These are phyloP conservation scores for Trichosurus vulpecula DNA, from an alignment of 2,797 vertebrate species.

Conservation along the genomic window DNA sequence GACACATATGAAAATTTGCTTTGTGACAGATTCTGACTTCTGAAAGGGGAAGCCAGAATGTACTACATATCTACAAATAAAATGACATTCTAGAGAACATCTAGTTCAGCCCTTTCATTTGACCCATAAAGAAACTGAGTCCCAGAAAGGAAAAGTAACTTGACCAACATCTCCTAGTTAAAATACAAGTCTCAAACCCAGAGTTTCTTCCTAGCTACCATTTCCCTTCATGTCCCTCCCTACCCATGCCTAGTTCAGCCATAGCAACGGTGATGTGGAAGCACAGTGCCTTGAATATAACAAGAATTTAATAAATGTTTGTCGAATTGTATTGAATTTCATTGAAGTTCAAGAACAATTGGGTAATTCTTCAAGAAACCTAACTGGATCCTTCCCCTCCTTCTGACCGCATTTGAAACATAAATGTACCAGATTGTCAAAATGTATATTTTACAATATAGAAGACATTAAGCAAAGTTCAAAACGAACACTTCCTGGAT, in stretches of 20 bases:
- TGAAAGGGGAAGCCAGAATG: accelerated
- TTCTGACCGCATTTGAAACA: background rate
- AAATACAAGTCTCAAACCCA: background rate
- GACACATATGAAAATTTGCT: accelerated
- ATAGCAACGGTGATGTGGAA: background rate
- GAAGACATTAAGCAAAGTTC: accelerated
- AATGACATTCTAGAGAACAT: background rate
- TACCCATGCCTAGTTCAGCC: background rate
- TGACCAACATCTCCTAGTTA: background rate
- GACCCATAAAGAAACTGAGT: background rate
- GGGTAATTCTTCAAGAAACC: background rate
- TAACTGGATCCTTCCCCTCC: background rate
- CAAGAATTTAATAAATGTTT: background rate
- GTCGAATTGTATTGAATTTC: background rate
- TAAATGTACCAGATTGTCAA: background rate
- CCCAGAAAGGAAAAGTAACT: background rate
- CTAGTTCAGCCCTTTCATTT: background rate
- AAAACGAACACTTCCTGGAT: background rate
- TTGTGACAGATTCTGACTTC: constrained; percentile 14
- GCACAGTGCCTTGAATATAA: background rate
- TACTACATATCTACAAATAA: background rate
- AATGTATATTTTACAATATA: accelerated
- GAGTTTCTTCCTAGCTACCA: background rate
- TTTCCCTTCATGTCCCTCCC: background rate
- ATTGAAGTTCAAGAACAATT: background rate